Percentiles rank a stretch among this genome's conserved stretches.
These are phyloP conservation scores for Ceryle rudis DNA, from an alignment of 2,797 vertebrate genomes.

Conservation along the genomic window DNA sequence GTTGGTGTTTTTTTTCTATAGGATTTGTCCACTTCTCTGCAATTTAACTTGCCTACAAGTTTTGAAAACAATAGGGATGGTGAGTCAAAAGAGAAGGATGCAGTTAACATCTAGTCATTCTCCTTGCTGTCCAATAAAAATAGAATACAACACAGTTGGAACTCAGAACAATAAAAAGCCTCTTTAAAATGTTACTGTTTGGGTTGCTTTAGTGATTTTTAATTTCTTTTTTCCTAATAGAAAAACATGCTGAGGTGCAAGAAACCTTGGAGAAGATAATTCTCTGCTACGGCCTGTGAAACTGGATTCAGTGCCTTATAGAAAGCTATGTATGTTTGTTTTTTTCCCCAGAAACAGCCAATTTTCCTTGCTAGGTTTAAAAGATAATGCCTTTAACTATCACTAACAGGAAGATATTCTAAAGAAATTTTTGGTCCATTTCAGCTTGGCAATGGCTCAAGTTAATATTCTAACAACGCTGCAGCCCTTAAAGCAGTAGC, in stretches of 20 bases:
- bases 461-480: background rate
- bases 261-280: conserved; percentile 18
- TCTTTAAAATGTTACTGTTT: conserved; percentile 20
- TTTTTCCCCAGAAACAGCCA: background rate
- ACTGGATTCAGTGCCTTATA: conserved; percentile 35
- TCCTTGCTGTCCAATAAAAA: background rate
- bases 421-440: background rate
- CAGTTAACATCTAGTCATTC: background rate
- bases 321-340: background rate
- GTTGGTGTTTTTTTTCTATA: background rate
- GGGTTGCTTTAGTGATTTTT: background rate
- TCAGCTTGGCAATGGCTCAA: background rate
- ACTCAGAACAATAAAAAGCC: background rate
- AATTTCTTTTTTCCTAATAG: background rate
- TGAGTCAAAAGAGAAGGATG: background rate
- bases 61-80: background rate
- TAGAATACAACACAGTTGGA: background rate
- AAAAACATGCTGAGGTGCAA: background rate
- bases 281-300: conserved; percentile 23
- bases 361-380: conserved; percentile 40
- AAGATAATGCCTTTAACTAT: conserved; percentile 13
- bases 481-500: background rate
- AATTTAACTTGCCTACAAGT: background rate
- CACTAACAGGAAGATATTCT: background rate
- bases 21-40: background rate